phyloP scores from a whole-genome alignment of 2,797 vertebrate genomes.

The Ctenochaetus hawaiiensis region DNA sequence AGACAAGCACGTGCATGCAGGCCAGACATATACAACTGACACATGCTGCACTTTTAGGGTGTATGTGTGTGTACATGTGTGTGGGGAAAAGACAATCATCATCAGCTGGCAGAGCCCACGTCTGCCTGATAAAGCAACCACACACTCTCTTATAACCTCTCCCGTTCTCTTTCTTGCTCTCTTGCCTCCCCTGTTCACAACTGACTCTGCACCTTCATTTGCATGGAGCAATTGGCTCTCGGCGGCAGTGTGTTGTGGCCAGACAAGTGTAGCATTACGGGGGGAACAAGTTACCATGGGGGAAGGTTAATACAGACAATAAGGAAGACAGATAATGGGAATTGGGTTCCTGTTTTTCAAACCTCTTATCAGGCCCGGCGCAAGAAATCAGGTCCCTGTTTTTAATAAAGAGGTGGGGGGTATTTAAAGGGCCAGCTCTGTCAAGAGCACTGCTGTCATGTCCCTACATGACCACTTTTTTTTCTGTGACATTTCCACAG shows the following conservation, averaged over 20 bases:
- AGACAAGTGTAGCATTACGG: slow-evolving; percentile 96
- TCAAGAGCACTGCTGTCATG: slow-evolving; percentile 61
- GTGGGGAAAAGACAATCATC: slow-evolving; percentile 76
- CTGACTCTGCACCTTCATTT: slow-evolving; percentile 91
- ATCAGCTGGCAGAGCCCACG: slow-evolving; percentile 66
- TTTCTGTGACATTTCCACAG: slow-evolving; percentile 64
- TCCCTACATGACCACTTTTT: slow-evolving; percentile 58
- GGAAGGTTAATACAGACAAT: slow-evolving; percentile 95
- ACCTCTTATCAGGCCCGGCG: slow-evolving; percentile 86
- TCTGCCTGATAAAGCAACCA: slow-evolving; percentile 65
- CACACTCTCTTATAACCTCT: slow-evolving; percentile 18
- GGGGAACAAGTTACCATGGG: slow-evolving; percentile 93
- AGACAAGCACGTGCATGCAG: slow-evolving; percentile 38
- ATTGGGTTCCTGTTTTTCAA: slow-evolving; percentile 91
- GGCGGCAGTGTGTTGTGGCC: slow-evolving; percentile 91
- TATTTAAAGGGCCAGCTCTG: slow-evolving; percentile 81
- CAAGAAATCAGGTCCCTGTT: slow-evolving; percentile 84
- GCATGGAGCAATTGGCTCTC: slow-evolving; percentile 95
- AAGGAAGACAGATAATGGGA: slow-evolving; percentile 91
- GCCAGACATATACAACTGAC: slow-evolving; percentile 37
- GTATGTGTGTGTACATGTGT: slow-evolving; percentile 38
- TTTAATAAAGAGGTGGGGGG: slow-evolving; percentile 82
- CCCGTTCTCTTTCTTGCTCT: slow-evolving; percentile 32
- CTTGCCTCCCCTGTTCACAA: slow-evolving; percentile 86
- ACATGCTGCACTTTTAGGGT: slow-evolving; percentile 43